These are phyloP conservation scores for Cheilosia vernalis DNA, from an alignment of 2,888 invertebrate genomes.

Conservation along the genomic window DNA sequence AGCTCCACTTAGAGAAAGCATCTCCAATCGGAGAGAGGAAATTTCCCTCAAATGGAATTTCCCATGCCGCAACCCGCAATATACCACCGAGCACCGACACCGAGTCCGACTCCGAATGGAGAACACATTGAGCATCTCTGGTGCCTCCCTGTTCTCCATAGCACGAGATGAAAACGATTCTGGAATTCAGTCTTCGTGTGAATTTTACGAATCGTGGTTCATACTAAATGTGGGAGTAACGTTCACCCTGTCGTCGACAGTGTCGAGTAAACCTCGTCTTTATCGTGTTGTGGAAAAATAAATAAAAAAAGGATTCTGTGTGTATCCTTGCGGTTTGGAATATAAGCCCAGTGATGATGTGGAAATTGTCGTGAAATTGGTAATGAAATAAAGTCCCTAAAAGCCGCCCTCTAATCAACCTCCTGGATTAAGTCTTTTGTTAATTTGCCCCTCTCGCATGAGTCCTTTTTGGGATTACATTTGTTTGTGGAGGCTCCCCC, in stretches of 20 bases:
- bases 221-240: slow-evolving; percentile 22
- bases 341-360: slow-evolving; percentile 20
- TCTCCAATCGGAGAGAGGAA: slow-evolving; percentile 20
- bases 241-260: not conserved
- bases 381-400: slow-evolving; percentile 49
- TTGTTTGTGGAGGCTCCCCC: not conserved
- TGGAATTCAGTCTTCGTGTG: slow-evolving; percentile 82
- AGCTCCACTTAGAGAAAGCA: slow-evolving; percentile 31
- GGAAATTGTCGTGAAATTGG: slow-evolving; percentile 55
- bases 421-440: slow-evolving; percentile 18
- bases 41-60: slow-evolving; percentile 45
- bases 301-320: not conserved
- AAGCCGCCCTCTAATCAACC: slow-evolving; percentile 11
- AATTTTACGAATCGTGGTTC: slow-evolving; percentile 80
- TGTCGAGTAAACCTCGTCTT: not conserved
- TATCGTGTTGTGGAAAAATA: not conserved
- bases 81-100: slow-evolving; percentile 14
- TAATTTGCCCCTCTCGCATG: slow-evolving; percentile 9
- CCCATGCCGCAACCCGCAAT: slow-evolving; percentile 67
- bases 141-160: slow-evolving; percentile 43
- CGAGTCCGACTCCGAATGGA: slow-evolving; percentile 39
- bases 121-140: slow-evolving; percentile 46
- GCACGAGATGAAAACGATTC: slow-evolving; percentile 66
- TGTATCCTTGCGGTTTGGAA: slow-evolving; percentile 6
- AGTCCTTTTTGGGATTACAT: not conserved